A percentile compares a stretch with the other conserved stretches of the same genome.
These are phyloP conservation scores for Drosophila mojavensis DNA, from an alignment of 1,140 invertebrate species.

Conservation along the genomic window DNA sequence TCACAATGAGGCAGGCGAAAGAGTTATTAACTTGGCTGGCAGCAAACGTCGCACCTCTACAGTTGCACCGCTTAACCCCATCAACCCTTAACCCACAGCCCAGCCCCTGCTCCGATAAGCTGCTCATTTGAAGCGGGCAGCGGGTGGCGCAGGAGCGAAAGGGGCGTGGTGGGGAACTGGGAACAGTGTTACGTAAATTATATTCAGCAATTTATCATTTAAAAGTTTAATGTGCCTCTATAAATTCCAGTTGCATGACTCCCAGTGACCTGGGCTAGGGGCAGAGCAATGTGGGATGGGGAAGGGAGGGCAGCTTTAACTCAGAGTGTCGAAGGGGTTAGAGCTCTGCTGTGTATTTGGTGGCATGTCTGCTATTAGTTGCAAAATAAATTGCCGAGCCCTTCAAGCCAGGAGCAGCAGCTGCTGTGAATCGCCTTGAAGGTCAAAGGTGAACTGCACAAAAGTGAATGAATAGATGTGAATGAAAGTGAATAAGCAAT, in stretches of 20 bases:
- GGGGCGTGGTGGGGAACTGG: background rate
- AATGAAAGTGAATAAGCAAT: constrained; percentile 2
- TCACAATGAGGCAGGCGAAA: constrained; percentile 49
- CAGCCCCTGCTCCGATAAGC: background rate
- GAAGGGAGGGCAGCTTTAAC: background rate
- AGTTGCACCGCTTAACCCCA: constrained; percentile 15
- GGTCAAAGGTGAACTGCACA: constrained; percentile 59
- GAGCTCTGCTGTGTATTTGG: background rate
- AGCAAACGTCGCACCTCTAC: constrained; percentile 16
- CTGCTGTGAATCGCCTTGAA: constrained; percentile 33
- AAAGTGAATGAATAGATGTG: constrained; percentile 9
- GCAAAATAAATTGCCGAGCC: constrained; percentile 69
- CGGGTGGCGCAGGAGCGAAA: background rate
- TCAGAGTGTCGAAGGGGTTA: too few relatives aligned
- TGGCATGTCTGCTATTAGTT: constrained; percentile 64
- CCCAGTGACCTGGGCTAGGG: background rate
- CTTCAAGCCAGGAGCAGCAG: background rate
- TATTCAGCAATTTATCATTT: constrained; percentile 81
- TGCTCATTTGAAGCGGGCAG: constrained; percentile 36
- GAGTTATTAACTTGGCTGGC: constrained; percentile 78
- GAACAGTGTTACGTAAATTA: constrained; percentile 66
- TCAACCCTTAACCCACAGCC: background rate
- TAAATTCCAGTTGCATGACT: constrained; percentile 80
- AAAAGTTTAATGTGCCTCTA: constrained; percentile 82
- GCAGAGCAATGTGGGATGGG: background rate